These are phyloP conservation scores for Philopotamus ludificatus DNA, from an alignment of 1,140 invertebrate genomes.

Conservation along the genomic window DNA sequence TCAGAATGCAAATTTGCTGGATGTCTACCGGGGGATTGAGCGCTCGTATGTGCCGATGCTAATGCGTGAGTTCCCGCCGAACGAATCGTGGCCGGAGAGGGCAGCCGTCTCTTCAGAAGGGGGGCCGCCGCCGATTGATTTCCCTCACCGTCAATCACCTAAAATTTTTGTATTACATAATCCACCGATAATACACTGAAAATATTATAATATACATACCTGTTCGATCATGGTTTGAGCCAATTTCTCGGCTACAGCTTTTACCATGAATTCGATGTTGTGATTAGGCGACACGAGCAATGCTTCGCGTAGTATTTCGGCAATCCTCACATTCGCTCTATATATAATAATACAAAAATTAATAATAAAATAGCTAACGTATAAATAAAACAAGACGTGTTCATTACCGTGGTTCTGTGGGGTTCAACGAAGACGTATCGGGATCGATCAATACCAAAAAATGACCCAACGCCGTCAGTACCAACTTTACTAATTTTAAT, in stretches of 20 bases:
- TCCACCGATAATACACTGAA: background rate
- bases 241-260: slow-evolving; percentile 69
- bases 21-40: slow-evolving; percentile 12
- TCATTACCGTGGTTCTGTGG: slow-evolving; percentile 25
- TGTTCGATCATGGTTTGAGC: slow-evolving; percentile 70
- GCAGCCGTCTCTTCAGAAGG: slow-evolving; percentile 51
- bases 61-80: slow-evolving; percentile 42
- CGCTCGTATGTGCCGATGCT: slow-evolving; percentile 14
- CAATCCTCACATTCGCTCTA: slow-evolving; percentile 43
- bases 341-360: background rate
- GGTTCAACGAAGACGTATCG: slow-evolving; percentile 47
- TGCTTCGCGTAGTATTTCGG: slow-evolving; percentile 53
- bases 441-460: slow-evolving; percentile 67
- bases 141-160: slow-evolving; percentile 49
- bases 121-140: slow-evolving; percentile 49
- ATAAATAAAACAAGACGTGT: too few species aligned
- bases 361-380: background rate
- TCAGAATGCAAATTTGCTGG: slow-evolving; percentile 47
- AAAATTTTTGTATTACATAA: slow-evolving; percentile 2
- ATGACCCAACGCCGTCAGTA: slow-evolving; percentile 83
- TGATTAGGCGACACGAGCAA: slow-evolving; percentile 52
- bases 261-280: slow-evolving; percentile 53
- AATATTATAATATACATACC: slow-evolving; percentile 42
- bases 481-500: slow-evolving; percentile 84
- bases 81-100: slow-evolving; percentile 49